Evolutionary conservation across 1,140 invertebrate genomes (phyloP), one percentile per base, ranked within the genome.

Genomic region (Halyomorpha halys): DNA sequence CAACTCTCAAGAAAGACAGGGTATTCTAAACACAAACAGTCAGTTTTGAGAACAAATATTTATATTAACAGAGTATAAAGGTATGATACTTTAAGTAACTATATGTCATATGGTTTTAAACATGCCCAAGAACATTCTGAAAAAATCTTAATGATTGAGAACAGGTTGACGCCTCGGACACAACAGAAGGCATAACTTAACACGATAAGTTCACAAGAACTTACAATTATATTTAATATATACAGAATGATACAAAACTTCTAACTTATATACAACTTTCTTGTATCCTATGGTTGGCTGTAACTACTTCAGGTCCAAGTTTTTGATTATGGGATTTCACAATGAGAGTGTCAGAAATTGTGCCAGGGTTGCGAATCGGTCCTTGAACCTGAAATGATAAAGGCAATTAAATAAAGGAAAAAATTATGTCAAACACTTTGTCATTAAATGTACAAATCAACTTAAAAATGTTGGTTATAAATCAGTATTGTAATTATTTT

Each of bases 261-360:
- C 59, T 65, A 65, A 64, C 25, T 63, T 87, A 89, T 85, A 90
- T 90, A 85, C 86, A 90, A 79, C 86, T 89, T 78, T 90, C 86
- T 75, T 90, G 87, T 76, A 89, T 87, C 69, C 86, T 81, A 78
- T 88, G 87, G 53, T 86, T 87, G 56, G 86, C 86, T 68, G 87
- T 89, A 65, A 90, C 86, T 61, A 89, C 85, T 76, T 89, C 87
- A 47, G 86, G 86, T 66, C 83, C 80, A 68, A 82, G 76, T 62
- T 81, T 77, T 70, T 82, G 81, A 65, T 69, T 69, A 44, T 68
- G 67, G 21, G 64, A 56, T 34, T 65, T 65, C 23, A 65, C 60
- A 51, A 65, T 67, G 6, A 60, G 64, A 9, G 60, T 67, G 19
- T 65, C 62, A n/a, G 65, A 66, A 44, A 65, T 56, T 16, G 27